Conservation (phyloP, 2,797 vertebrate species). For the Malurus splendens region DNA sequence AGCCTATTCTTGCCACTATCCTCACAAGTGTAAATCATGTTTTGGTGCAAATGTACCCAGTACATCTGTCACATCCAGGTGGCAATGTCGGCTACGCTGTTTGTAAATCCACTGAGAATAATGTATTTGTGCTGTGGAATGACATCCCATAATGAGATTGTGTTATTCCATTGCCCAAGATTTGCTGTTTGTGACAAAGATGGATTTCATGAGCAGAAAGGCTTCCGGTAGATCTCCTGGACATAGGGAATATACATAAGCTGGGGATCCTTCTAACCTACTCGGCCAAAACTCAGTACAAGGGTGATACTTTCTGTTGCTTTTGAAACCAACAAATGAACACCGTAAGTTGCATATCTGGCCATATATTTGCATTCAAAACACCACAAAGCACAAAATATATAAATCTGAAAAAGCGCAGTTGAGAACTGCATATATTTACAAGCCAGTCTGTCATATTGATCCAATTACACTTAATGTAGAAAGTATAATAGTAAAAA, state of each 20-base stretch:
- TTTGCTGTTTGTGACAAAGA: constrained; percentile 64
- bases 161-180: constrained; percentile 48
- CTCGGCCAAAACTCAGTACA: not conserved
- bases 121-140: constrained; percentile 53
- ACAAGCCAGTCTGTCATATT: not conserved
- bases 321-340: not conserved
- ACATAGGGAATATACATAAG: not conserved
- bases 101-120: constrained; percentile 63
- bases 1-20: not conserved
- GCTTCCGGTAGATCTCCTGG: not conserved
- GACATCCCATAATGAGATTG: constrained; percentile 63
- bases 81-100: not conserved
- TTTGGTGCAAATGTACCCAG: not conserved
- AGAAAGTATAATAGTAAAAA: not conserved
- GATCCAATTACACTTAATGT: not conserved
- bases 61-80: constrained; percentile 38
- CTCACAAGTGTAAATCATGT: constrained; percentile 47
- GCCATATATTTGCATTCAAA: not conserved
- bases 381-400: not conserved
- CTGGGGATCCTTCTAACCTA: not conserved
- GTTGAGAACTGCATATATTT: not conserved
- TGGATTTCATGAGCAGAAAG: constrained; percentile 28
- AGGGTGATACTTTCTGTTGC: not conserved
- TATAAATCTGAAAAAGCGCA: not conserved
- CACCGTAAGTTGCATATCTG: constrained; percentile 7